A percentile compares a stretch with the other conserved stretches of the same genome.
Evolutionary conservation across 2,888 invertebrate genomes (phyloP).

Genomic region (Platycheirus rosarum): DNA sequence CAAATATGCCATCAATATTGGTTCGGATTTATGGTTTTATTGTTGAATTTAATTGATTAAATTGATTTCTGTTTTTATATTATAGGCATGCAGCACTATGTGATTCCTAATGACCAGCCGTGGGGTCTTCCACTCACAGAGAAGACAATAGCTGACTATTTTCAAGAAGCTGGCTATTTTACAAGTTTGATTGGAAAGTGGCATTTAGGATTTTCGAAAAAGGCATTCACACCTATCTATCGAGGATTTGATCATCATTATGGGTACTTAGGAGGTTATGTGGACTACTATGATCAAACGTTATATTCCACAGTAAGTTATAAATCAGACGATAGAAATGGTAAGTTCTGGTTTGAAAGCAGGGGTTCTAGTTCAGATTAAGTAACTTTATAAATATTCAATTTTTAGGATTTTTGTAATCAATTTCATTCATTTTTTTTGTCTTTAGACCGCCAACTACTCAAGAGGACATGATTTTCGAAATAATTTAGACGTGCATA

Average conservation of each 20-base stretch:
- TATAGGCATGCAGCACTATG: conserved; percentile 88
- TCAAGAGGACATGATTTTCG: conserved; percentile 84
- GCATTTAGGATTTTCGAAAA: conserved; percentile 91
- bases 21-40: too few species aligned
- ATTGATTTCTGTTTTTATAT: not conserved
- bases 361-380: too few species aligned
- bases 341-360: too few species aligned
- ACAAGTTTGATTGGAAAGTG: conserved; percentile 95
- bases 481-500: conserved; percentile 83
- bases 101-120: conserved; percentile 87
- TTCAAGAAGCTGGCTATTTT: conserved; percentile 88
- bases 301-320: conserved; percentile 81
- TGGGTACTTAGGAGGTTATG: conserved; percentile 92
- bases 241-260: conserved; percentile 92
- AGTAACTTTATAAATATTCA: too few species aligned
- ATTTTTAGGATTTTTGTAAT: too few species aligned
- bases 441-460: conserved; percentile 66
- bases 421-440: too few species aligned
- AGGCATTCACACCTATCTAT: conserved; percentile 85
- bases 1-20: conserved; percentile 92
- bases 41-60: not conserved
- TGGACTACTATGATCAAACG: conserved; percentile 91
- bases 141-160: conserved; percentile 88
- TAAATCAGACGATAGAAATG: too few species aligned
- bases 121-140: conserved; percentile 88